Percentiles rank a stretch among this genome's conserved stretches.
phyloP scores from a whole-genome alignment of 2,888 invertebrate genomes.

The Andricus quercusramuli region DNA sequence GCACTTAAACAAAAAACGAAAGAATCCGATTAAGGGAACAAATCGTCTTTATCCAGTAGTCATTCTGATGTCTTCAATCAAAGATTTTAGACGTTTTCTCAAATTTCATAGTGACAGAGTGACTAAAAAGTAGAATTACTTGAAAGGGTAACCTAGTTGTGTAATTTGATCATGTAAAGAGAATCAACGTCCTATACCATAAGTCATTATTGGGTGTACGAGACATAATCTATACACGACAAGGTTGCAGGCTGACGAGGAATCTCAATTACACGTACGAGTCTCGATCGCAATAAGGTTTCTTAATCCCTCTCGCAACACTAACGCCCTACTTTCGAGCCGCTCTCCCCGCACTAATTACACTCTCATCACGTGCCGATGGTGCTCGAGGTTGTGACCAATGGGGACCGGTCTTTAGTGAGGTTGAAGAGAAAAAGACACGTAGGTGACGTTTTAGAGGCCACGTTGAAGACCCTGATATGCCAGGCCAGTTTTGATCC shows the following conservation, averaged over 20 bases:
- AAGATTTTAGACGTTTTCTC: too few relatives aligned
- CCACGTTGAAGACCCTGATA: constrained; percentile 66
- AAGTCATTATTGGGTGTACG: constrained; percentile 30
- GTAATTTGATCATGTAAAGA: constrained; percentile 10
- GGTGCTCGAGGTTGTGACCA: constrained; percentile 56
- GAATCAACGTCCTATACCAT: constrained; percentile 19
- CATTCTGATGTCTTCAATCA: too few relatives aligned
- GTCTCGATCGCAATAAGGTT: constrained; percentile 69
- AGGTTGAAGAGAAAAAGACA: constrained; percentile 44
- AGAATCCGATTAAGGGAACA: too few relatives aligned
- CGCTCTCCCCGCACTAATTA: constrained; percentile 66
- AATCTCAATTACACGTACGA: constrained; percentile 70
- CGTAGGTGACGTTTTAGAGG: constrained; percentile 55
- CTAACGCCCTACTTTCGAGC: constrained; percentile 73
- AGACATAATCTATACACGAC: constrained; percentile 41
- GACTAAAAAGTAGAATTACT: too few relatives aligned
- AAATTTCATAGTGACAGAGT: too few relatives aligned
- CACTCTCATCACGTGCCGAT: constrained; percentile 69
- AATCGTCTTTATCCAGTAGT: too few relatives aligned
- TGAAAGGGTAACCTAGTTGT: background rate
- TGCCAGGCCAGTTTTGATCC: constrained; percentile 59
- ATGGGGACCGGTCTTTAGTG: constrained; percentile 42
- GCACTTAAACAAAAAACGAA: too few relatives aligned
- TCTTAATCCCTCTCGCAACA: constrained; percentile 75
- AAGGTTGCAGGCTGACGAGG: constrained; percentile 54